Percentiles rank a stretch among this genome's conserved stretches.
Evolutionary conservation across 2,113 vertebrate species (phyloP).

Genomic region (Varanus salvator): DNA sequence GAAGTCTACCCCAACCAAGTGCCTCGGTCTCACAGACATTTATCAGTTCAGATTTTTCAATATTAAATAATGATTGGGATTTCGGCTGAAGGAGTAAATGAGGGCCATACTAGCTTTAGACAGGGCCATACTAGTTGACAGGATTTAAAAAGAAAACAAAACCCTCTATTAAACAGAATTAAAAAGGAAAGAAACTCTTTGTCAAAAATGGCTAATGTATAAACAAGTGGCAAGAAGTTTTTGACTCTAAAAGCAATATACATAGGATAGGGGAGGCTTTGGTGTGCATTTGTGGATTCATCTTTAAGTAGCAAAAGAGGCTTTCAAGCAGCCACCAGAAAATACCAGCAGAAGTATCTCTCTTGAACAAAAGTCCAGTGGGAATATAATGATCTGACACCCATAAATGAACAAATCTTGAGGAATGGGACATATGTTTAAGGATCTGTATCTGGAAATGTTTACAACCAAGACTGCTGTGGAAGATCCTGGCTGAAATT

Average conservation of each 20-base stretch:
- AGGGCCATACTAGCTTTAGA: constrained; percentile 6
- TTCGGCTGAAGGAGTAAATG: constrained; percentile 1
- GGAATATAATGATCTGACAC: neutral
- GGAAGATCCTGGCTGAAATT: neutral
- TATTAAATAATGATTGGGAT: neutral
- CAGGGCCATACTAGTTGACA: neutral
- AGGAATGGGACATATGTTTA: neutral
- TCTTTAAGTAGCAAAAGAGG: neutral
- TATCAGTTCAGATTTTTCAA: neutral
- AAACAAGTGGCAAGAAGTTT: constrained; percentile 27
- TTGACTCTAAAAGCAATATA: constrained; percentile 15
- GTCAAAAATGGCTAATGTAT: neutral
- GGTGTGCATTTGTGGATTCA: constrained; percentile 3
- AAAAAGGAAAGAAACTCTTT: no score
- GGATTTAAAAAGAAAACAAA: no score
- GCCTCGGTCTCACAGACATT: neutral
- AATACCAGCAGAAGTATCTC: neutral
- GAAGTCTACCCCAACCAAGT: neutral
- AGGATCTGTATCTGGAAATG: neutral
- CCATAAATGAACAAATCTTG: neutral
- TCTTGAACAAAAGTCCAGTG: neutral
- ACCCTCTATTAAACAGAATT: no score
- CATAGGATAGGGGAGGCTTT: constrained; percentile 8
- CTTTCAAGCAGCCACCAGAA: constrained; percentile 4
- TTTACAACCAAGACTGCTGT: neutral